Conservation (phyloP, 2,113 vertebrate species). For the Candoia aspera region DNA sequence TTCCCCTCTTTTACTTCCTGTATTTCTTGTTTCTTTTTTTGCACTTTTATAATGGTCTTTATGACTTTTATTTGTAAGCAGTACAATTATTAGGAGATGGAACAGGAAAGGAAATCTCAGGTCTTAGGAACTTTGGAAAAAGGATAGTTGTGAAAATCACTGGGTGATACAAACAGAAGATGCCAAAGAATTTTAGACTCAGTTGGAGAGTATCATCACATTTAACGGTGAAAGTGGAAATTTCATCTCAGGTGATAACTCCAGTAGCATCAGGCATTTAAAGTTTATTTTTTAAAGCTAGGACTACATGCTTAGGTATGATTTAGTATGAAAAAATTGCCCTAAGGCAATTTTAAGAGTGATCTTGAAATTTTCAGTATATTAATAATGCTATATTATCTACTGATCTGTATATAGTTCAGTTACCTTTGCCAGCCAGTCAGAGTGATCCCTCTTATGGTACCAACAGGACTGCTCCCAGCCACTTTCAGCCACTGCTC, state of each 20-base stretch:
- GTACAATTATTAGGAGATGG: neutral
- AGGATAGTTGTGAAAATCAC: neutral
- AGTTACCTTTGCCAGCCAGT: constrained; percentile 96
- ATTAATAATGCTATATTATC: neutral
- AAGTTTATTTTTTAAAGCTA: neutral
- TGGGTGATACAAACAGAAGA: neutral
- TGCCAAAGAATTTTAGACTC: neutral
- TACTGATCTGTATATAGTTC: neutral
- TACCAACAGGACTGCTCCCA: constrained; percentile 54
- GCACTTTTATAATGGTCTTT: no score
- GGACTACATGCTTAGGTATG: neutral
- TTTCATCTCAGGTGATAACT: neutral
- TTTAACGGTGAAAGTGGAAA: neutral
- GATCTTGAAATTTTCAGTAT: neutral
- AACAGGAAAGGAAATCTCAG: neutral
- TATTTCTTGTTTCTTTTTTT: no score
- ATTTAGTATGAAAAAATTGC: neutral
- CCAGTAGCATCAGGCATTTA: neutral
- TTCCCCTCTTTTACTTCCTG: no score
- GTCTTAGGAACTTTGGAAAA: neutral
- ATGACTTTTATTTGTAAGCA: neutral
- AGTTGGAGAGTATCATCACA: neutral
- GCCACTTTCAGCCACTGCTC: constrained; percentile 87
- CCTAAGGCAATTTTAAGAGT: neutral
- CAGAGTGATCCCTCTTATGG: constrained; percentile 84